phyloP scores from a whole-genome alignment of 2,797 vertebrate genomes.

The Notoglanidium macrostoma region DNA sequence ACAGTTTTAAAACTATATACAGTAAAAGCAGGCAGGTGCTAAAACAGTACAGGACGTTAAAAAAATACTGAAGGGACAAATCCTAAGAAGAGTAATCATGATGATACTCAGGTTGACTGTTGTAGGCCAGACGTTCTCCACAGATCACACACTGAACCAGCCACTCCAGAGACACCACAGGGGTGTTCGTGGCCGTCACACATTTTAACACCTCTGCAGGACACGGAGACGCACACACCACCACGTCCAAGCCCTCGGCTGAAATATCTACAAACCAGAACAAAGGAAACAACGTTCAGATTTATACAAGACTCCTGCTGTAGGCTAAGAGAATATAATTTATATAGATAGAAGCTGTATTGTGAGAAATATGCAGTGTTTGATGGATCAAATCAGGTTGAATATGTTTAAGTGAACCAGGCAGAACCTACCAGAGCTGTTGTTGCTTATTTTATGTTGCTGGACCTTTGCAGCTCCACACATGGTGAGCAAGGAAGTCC shows the following conservation, averaged over 20 bases:
- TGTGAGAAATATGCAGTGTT: background rate
- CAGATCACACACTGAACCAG: slow-evolving; percentile 91
- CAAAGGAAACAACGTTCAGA: background rate
- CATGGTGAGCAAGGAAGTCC: slow-evolving; percentile 86
- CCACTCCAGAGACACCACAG: slow-evolving; percentile 93
- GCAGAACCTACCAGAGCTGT: slow-evolving; percentile 77
- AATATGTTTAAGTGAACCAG: background rate
- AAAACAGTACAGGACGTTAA: slow-evolving; percentile 62
- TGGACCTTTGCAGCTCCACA: slow-evolving; percentile 85
- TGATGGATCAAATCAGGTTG: background rate
- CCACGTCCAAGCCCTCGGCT: slow-evolving; percentile 84
- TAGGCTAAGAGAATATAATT: background rate
- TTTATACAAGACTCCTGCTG: too few species aligned
- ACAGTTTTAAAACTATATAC: slow-evolving; percentile 91
- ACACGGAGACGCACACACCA: slow-evolving; percentile 84
- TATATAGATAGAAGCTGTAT: background rate
- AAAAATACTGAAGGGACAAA: slow-evolving; percentile 54
- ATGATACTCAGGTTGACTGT: slow-evolving; percentile 83
- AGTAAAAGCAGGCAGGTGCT: slow-evolving; percentile 80
- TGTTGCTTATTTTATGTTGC: slow-evolving; percentile 78
- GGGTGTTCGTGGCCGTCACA: slow-evolving; percentile 78
- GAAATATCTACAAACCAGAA: slow-evolving; percentile 77
- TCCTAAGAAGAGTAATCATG: slow-evolving; percentile 73
- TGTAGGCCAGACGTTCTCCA: slow-evolving; percentile 83
- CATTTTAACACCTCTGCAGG: slow-evolving; percentile 81